Base-by-base conservation (phyloP, 2,797 vertebrate species). In the Peromyscus aztecus region DNA sequence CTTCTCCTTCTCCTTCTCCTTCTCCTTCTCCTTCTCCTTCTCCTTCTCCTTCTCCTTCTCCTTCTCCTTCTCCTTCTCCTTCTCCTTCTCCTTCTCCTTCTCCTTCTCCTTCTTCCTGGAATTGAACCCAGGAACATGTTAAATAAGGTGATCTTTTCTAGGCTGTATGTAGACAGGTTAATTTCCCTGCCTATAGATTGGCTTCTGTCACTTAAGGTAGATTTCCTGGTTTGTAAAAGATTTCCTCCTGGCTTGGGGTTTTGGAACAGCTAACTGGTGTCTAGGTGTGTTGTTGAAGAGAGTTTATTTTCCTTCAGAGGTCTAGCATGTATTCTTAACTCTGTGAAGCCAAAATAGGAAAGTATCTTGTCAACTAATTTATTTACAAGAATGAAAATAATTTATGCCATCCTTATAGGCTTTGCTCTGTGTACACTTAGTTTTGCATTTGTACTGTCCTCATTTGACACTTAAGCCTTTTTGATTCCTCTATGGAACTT, bases 341-440 rank as follows among this genome's bases (percentile, higher is more conserved):
- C 73, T 63, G 21, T 40, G 69, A 86, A 94, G 40, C 14, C 73
- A 43, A 83, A 90, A 76, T 12, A 73, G 40, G 81, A 90, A 85
- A 63, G 43, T 85, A 67, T 65, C 63, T 85, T 80, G 34, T 69
- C 77, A 69, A 85, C 71, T 6, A 34, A 81, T 90, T 88, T 27
- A 37, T 90, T 96, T 88, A 24, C 14, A 63, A 87, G 65, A 76
- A 93, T 77, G 73, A 89, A 49, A 93, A 77, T 81, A 93, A 37
- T 75, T 61, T 21, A n/a, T 82, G 16, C 40, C 24, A 40, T 71
- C 76, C 34, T 81, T 46, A 89, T 3, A 89, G 61, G 49, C 31
- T 52, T 61, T 10, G 24, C 13, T 78, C 55, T 61, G 7, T 89
- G 13, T 77, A 40, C 69, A n/a, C 55, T 75, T 78, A 55, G 57